These are phyloP conservation scores for Agapetus fuscipes DNA, from an alignment of 2,888 invertebrate genomes.

Conservation along the genomic window DNA sequence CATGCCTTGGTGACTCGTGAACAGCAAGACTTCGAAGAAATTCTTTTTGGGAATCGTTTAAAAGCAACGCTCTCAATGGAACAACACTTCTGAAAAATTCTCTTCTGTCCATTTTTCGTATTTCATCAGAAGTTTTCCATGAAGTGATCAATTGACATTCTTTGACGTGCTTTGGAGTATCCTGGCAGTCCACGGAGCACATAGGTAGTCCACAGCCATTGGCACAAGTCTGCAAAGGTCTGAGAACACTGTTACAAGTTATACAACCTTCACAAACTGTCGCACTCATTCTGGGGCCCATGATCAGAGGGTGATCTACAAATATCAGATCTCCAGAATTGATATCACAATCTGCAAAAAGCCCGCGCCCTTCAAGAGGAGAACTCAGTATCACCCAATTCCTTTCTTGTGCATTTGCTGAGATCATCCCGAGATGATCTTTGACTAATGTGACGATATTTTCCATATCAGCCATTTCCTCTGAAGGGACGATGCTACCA, in stretches of 20 bases:
- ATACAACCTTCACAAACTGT: constrained; percentile 52
- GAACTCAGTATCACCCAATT: constrained; percentile 56
- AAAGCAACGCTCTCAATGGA: constrained; percentile 34
- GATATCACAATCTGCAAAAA: constrained; percentile 60
- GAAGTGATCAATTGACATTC: constrained; percentile 56
- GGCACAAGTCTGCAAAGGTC: constrained; percentile 43
- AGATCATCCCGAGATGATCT: constrained; percentile 35
- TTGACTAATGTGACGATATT: constrained; percentile 41
- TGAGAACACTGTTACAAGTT: constrained; percentile 48
- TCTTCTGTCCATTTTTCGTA: constrained; percentile 33
- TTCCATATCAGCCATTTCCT: constrained; percentile 43
- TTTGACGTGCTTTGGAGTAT: constrained; percentile 43
- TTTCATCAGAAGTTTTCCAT: constrained; percentile 45
- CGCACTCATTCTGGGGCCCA: constrained; percentile 55
- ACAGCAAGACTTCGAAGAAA: constrained; percentile 45
- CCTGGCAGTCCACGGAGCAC: constrained; percentile 56
- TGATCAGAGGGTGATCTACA: constrained; percentile 57
- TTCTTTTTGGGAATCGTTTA: constrained; percentile 38
- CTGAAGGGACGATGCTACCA: not conserved
- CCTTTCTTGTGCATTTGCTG: constrained; percentile 27
- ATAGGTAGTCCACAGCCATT: constrained; percentile 58
- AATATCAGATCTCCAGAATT: constrained; percentile 59
- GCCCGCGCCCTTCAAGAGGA: constrained; percentile 56
- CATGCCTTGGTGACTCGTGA: constrained; percentile 45
- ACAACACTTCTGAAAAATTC: constrained; percentile 34